Evolutionary conservation across 1,140 invertebrate species (phyloP).

Genomic region (Formica exsecta): DNA sequence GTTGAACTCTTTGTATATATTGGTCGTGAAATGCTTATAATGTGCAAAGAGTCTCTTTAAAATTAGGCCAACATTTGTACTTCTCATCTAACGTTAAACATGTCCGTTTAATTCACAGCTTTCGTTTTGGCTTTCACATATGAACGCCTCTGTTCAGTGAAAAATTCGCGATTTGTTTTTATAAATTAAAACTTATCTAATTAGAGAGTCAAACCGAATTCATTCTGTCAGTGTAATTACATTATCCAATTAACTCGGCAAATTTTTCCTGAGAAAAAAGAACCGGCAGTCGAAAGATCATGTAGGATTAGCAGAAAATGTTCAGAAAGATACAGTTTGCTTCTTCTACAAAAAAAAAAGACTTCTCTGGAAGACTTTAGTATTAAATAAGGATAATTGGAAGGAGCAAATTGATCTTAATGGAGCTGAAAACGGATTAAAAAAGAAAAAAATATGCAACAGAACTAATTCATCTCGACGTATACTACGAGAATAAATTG

Average conservation of each 20-base stretch:
- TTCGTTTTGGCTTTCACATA: conserved; percentile 27
- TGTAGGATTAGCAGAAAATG: neutral
- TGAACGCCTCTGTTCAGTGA: conserved; percentile 23
- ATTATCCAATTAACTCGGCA: neutral
- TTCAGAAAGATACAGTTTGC: neutral
- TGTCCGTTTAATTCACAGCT: conserved; percentile 39
- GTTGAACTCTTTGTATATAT: conserved; percentile 29
- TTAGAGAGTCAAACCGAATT: neutral
- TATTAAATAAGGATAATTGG: neutral
- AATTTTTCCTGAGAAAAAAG: neutral
- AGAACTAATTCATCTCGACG: neutral
- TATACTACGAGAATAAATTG: neutral
- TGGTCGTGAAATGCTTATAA: conserved; percentile 28
- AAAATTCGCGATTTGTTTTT: conserved; percentile 7
- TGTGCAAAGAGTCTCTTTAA: neutral
- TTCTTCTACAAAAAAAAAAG: neutral
- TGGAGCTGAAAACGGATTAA: neutral
- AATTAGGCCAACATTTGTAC: conserved; percentile 54
- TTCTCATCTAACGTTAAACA: conserved; percentile 1
- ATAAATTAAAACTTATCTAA: neutral
- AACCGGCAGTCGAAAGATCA: neutral
- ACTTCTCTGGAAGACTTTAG: neutral
- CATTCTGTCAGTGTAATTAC: neutral
- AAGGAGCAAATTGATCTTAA: neutral
- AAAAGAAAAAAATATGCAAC: neutral